Base-by-base conservation (phyloP, 1,140 invertebrate species). In the Delia radicum region DNA sequence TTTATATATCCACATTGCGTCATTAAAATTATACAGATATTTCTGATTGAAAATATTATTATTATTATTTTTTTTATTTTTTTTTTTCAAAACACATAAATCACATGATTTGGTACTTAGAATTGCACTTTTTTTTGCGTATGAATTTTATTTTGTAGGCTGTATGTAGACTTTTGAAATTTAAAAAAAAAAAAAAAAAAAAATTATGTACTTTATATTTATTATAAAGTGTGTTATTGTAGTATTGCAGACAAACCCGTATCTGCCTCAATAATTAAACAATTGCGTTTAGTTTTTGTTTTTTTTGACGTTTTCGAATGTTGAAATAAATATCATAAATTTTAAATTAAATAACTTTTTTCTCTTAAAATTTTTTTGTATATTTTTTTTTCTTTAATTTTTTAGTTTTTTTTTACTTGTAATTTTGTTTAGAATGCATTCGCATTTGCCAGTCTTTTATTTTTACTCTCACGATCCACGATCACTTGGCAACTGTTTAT, bases 401-500 rank as follows among this genome's bases (percentile, higher is more conserved):
- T 4, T 55, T 55, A 21, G 3, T 55, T 21, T 24, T 55, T 10
- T 55, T 7, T 24, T 4, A 55, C 18, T 21, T 55, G 33, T 55
- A 21, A 7, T 21, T 55, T 55, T 5, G n/a, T 55, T 21, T 55
- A 55, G 24, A 21, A 24, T 6, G 18, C 18, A n/a, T 37, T 55
- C 48, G 29, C n/a, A 33, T 6, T 21, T 26, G 61, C 12, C 4
- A 5, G 28, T 69, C 28, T 33, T 33, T 69, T 33, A 7, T 1
- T 21, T 31, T 69, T 69, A 33, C 65, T 24, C 65, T 69, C 65
- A 69, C 29, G 65, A 37, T 69, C 65, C 31, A 33, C 65, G 65
- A 69, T 69, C 65, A 33, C 24, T 69, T 69, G 65, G 65, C 65
- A 69, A 69, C 65, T 69, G 65, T 69, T 69, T 69, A 18, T 55